Conservation (phyloP, 64 coral and sea anemone genomes). For the Actinia tenebrosa region DNA sequence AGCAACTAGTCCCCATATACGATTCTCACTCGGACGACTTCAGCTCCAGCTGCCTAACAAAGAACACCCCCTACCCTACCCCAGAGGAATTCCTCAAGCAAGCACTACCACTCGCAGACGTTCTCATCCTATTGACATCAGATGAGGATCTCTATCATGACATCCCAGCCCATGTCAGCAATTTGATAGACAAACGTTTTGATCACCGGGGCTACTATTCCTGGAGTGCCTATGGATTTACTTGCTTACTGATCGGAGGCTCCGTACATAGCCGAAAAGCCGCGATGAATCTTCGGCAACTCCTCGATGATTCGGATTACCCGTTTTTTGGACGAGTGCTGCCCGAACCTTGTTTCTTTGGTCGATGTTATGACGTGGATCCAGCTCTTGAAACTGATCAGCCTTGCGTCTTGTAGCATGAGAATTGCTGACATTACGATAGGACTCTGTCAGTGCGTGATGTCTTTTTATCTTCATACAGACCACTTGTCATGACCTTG, state of each 20-base stretch:
- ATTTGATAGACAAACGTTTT: background rate
- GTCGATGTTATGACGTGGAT: background rate
- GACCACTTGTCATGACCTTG: too few species aligned
- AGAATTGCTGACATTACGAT: too few species aligned
- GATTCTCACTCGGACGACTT: background rate
- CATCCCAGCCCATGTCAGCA: background rate
- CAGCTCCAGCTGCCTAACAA: background rate
- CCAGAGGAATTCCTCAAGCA: background rate
- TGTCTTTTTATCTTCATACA: too few species aligned
- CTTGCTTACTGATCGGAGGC: constrained; percentile 3
- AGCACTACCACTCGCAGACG: background rate
- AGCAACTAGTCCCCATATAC: background rate
- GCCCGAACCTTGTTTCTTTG: constrained; percentile 15
- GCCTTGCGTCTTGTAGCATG: background rate
- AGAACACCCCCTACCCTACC: background rate
- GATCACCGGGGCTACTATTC: background rate
- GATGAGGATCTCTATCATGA: background rate
- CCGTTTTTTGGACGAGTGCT: constrained; percentile 14
- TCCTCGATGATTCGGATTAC: constrained; percentile 20
- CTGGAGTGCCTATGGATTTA: constrained; percentile 14
- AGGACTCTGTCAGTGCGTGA: too few species aligned
- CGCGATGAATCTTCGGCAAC: constrained; percentile 15
- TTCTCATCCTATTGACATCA: background rate
- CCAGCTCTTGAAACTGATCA: background rate
- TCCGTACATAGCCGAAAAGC: constrained; percentile 6